Evolutionary conservation across 37 sponge, comb jelly and placozoan species (phyloP).

Genomic region (Haliclona indistincta): DNA sequence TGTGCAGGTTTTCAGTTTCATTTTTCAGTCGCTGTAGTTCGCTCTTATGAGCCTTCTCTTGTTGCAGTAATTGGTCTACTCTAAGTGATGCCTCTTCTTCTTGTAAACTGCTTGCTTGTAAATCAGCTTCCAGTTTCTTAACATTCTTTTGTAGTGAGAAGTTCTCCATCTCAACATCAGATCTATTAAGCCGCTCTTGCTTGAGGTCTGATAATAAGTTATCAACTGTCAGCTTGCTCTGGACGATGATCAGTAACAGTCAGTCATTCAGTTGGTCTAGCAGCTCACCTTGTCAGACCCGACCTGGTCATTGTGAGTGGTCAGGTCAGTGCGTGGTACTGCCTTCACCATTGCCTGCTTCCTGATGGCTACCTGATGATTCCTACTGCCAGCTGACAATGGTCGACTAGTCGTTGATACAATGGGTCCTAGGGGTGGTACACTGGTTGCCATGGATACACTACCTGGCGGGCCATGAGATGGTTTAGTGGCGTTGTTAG

Average conservation of each 20-base stretch:
- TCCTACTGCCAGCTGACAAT: constrained; percentile 23
- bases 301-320: neutral
- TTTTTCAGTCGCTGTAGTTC: constrained; percentile 48
- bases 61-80: constrained; percentile 23
- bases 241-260: too few species aligned
- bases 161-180: constrained; percentile 35
- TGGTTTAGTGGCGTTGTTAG: neutral
- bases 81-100: constrained; percentile 51
- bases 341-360: constrained; percentile 42
- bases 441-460: neutral
- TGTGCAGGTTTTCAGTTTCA: constrained; percentile 53
- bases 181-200: constrained; percentile 13
- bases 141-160: neutral
- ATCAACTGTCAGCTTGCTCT: constrained; percentile 29
- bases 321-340: constrained; percentile 36
- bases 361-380: constrained; percentile 37
- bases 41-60: constrained; percentile 22
- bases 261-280: constrained; percentile 2
- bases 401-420: too few species aligned
- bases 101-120: constrained; percentile 59
- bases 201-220: constrained; percentile 26
- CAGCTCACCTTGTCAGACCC: neutral
- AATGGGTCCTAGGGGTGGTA: too few species aligned
- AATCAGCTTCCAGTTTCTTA: constrained; percentile 50
- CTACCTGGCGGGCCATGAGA: neutral